Percentiles rank a stretch among this genome's conserved stretches.
These are phyloP conservation scores for Nephotettix cincticeps DNA, from an alignment of 1,140 invertebrate species.

Conservation along the genomic window DNA sequence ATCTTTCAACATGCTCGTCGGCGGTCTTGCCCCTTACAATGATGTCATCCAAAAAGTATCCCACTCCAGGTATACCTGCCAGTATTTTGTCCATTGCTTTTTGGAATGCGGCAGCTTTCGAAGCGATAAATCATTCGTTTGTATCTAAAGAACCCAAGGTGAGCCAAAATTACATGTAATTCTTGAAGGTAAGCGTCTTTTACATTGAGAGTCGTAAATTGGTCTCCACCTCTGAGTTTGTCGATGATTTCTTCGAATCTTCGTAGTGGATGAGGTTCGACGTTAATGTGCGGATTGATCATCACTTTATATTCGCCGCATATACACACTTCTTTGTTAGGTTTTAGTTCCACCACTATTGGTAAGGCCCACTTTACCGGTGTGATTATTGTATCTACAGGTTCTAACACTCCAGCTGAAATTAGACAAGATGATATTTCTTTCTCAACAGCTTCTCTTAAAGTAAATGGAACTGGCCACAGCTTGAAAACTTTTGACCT, in stretches of 20 bases:
- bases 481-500: neutral
- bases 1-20: neutral
- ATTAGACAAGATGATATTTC: neutral
- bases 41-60: neutral
- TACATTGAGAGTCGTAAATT: constrained; percentile 4
- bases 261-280: neutral
- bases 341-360: neutral
- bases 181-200: neutral
- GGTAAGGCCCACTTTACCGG: neutral
- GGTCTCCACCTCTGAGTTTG: neutral
- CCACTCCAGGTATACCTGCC: neutral
- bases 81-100: constrained; percentile 5
- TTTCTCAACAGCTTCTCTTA: neutral
- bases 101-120: neutral
- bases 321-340: neutral
- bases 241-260: neutral
- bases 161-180: too few species aligned
- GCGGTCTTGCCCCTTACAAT: neutral
- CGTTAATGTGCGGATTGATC: neutral
- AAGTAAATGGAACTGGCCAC: neutral
- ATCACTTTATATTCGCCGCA: neutral
- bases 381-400: neutral
- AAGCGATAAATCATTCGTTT: too few species aligned
- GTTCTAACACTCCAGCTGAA: neutral
- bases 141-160: too few species aligned